Evolutionary conservation across 1,140 invertebrate species (phyloP), one percentile per base, ranked within the genome.

Genomic region (Calycopis cecrops): DNA sequence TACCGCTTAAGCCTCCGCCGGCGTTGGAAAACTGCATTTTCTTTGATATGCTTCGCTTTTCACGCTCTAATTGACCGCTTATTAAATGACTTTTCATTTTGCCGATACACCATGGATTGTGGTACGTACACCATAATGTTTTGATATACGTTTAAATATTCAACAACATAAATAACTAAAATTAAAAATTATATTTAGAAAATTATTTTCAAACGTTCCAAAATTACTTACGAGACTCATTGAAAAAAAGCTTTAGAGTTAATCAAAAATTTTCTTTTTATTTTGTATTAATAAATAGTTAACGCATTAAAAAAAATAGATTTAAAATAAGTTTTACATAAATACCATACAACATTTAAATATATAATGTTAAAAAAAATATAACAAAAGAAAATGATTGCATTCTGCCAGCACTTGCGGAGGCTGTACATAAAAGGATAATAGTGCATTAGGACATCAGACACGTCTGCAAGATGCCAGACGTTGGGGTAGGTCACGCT

Each of bases 1-100:
- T 86, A 85, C 75, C 73, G 76, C 76, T 67, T 69, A 72, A 86
- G 80, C 83, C 79, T 84, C 74, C 65, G 63, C 57, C 70, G 63
- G 58, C 71, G 71, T 63, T 81, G 74, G 82, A 83, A 85, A 86
- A 86, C 76, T 84, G 80, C 76, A 86, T 86, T 86, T 86, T 86
- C 83, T 85, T 84, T 78, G 69, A 83, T 71, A 73, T 78, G 72
- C 73, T 72, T 79, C 72, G 70, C 79, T 82, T 83, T 86, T 81
- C 78, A 80, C 71, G 79, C 79, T 80, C 80, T 79, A 81, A 83
- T 84, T 86, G 76, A 79, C 62, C 60, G 61, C 33, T 63, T 63
- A 76, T 71, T 65, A 64, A 65, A 66, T 69, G 55, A 64, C 69
- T 74, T 75, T 71, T 57, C 52, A 63, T 75, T 72, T 67, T 69